Percentiles rank a stretch among this genome's conserved stretches.
phyloP scores from a whole-genome alignment of 92 coral and sea anemone genomes.

The Phenganax subtilis region DNA sequence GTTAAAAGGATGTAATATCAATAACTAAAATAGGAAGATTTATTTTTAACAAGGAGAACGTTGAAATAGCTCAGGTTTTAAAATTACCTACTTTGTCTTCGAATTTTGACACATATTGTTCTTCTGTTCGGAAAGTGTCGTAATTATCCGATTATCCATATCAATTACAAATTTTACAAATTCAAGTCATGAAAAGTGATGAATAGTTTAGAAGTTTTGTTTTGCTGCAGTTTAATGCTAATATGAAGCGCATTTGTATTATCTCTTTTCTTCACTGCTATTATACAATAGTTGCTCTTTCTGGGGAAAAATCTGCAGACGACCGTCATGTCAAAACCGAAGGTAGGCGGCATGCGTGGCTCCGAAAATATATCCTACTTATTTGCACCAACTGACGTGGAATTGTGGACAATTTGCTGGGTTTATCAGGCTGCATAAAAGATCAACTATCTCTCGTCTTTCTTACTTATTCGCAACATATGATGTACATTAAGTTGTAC shows the following conservation, averaged over 20 bases:
- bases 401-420: background rate
- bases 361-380: too few relatives aligned
- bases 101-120: background rate
- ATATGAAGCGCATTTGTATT: conserved; percentile 1
- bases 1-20: too few relatives aligned
- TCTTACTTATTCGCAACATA: too few relatives aligned
- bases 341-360: conserved; percentile 20
- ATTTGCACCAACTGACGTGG: background rate
- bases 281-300: background rate
- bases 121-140: conserved; percentile 8
- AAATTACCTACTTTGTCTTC: background rate
- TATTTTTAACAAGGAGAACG: too few relatives aligned
- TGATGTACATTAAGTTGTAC: too few relatives aligned
- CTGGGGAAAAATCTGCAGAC: background rate
- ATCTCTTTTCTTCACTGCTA: background rate
- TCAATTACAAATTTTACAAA: too few relatives aligned
- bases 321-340: conserved; percentile 1
- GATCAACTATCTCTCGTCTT: background rate
- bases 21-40: too few relatives aligned
- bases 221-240: background rate
- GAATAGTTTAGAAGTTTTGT: background rate
- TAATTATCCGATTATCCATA: background rate
- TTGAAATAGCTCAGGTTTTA: background rate
- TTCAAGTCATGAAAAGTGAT: too few relatives aligned
- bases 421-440: background rate